These are phyloP conservation scores for Hermaeophaga mercurialis DNA, from an alignment of 2,888 invertebrate species.

Conservation along the genomic window DNA sequence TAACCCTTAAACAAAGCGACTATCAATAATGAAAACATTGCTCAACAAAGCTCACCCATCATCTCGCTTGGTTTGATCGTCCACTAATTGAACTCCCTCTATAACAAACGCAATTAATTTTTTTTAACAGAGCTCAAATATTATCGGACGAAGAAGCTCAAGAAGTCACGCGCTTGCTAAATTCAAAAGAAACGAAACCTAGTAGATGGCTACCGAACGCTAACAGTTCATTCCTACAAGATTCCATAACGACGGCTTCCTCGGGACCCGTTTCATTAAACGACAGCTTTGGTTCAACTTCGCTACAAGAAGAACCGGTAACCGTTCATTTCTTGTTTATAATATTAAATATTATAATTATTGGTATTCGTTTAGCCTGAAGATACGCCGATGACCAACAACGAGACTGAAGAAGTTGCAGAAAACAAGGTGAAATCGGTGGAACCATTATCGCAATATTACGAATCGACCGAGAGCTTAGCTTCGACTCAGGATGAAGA, in stretches of 20 bases:
- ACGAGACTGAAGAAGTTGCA: slow-evolving; percentile 1
- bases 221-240: slow-evolving; percentile 54
- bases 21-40: no score
- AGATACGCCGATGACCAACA: no score
- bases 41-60: no score
- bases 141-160: slow-evolving; percentile 89
- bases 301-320: slow-evolving; percentile 52
- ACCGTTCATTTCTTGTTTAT: not conserved
- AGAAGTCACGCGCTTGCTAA: slow-evolving; percentile 82
- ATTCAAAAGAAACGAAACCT: slow-evolving; percentile 61
- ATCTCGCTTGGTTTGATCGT: no score
- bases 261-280: slow-evolving; percentile 55
- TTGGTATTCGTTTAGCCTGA: not conserved
- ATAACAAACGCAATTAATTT: no score
- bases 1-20: no score
- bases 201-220: slow-evolving; percentile 54
- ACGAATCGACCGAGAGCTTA: slow-evolving; percentile 54
- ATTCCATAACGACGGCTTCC: slow-evolving; percentile 61
- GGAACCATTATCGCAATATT: slow-evolving; percentile 48
- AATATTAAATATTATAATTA: not conserved
- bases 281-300: slow-evolving; percentile 54
- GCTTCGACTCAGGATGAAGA: slow-evolving; percentile 52
- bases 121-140: slow-evolving; percentile 70
- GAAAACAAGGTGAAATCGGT: slow-evolving; percentile 38
- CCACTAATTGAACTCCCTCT: no score